A percentile compares a stretch with the other conserved stretches of the same genome.
These are phyloP conservation scores for Ptycholaimellus sp. DNA, from an alignment of 2,888 invertebrate species.

Conservation along the genomic window DNA sequence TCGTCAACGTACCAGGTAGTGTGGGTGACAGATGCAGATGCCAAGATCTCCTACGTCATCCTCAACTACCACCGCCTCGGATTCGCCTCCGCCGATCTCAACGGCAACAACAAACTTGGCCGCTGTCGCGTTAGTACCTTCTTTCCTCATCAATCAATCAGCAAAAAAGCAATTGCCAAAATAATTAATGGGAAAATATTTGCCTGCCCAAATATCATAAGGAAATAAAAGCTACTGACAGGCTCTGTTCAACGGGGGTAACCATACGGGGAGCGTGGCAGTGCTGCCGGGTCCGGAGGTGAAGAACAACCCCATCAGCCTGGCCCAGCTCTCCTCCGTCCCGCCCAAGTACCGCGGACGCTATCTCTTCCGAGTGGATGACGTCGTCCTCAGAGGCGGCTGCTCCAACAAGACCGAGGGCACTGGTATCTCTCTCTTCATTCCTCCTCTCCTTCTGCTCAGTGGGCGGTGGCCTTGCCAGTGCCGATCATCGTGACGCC, in stretches of 20 bases:
- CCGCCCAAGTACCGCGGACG: constrained; percentile 38
- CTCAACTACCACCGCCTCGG: constrained; percentile 72
- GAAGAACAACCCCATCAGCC: constrained; percentile 1
- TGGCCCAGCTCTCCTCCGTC: constrained; percentile 21
- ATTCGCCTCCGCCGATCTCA: constrained; percentile 48
- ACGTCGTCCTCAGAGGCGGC: constrained; percentile 68
- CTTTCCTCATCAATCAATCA: too few relatives aligned
- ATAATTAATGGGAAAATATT: neutral
- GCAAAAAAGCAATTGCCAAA: too few relatives aligned
- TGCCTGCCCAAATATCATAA: neutral
- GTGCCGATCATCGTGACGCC: constrained; percentile 34
- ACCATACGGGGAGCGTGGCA: constrained; percentile 22
- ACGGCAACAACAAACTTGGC: constrained; percentile 19
- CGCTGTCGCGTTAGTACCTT: constrained; percentile 15
- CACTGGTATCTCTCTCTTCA: too few relatives aligned
- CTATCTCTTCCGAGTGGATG: constrained; percentile 80
- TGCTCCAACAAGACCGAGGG: constrained; percentile 36
- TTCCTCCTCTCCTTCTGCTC: too few relatives aligned
- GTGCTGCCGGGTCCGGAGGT: constrained; percentile 18
- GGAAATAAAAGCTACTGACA: constrained; percentile 8
- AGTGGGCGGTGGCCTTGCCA: too few relatives aligned
- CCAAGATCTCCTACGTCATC: constrained; percentile 73
- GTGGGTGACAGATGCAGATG: constrained; percentile 58
- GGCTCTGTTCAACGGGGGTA: constrained; percentile 25
- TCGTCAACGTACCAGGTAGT: too few relatives aligned